Percentiles rank a stretch among this genome's conserved stretches.
phyloP scores from a whole-genome alignment of 2,888 invertebrate species.

The Agrotis ipsilon region DNA sequence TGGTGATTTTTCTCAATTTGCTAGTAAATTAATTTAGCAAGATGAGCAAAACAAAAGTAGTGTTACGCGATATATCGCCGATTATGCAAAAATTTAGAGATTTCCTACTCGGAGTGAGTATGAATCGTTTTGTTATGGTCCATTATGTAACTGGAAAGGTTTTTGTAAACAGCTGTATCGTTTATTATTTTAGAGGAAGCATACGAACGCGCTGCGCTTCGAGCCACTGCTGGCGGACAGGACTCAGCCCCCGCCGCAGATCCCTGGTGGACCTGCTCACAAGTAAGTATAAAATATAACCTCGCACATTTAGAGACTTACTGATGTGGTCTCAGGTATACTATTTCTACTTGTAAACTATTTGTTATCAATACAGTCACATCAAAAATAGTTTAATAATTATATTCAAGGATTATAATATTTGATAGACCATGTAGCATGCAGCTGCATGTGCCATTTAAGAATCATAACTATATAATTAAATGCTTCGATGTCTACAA shows the following conservation, averaged over 20 bases:
- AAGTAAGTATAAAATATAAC: constrained; percentile 77
- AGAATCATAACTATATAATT: not conserved
- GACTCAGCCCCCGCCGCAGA: constrained; percentile 95
- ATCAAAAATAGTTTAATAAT: too few species aligned
- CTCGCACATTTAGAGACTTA: constrained; percentile 1
- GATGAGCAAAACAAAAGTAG: constrained; percentile 85
- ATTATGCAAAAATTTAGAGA: constrained; percentile 92
- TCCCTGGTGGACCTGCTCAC: constrained; percentile 96
- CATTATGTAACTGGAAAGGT: constrained; percentile 75
- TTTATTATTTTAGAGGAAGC: constrained; percentile 88
- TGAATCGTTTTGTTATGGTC: constrained; percentile 51
- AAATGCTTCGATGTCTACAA: not conserved
- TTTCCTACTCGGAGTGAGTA: constrained; percentile 93
- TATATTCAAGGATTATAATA: too few species aligned
- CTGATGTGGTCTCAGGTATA: not conserved
- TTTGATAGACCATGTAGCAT: too few species aligned
- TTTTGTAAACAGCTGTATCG: constrained; percentile 29
- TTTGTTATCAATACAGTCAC: too few species aligned
- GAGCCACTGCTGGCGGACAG: constrained; percentile 93
- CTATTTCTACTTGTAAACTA: too few species aligned
- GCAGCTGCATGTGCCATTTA: too few species aligned
- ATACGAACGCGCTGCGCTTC: constrained; percentile 92
- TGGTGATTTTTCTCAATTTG: constrained; percentile 2
- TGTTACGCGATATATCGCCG: constrained; percentile 92
- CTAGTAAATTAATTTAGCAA: constrained; percentile 48